Percentiles rank a stretch among this genome's conserved stretches.
Evolutionary conservation across 2,797 vertebrate species (phyloP).

Genomic region (Spinibarbus caldwelli): DNA sequence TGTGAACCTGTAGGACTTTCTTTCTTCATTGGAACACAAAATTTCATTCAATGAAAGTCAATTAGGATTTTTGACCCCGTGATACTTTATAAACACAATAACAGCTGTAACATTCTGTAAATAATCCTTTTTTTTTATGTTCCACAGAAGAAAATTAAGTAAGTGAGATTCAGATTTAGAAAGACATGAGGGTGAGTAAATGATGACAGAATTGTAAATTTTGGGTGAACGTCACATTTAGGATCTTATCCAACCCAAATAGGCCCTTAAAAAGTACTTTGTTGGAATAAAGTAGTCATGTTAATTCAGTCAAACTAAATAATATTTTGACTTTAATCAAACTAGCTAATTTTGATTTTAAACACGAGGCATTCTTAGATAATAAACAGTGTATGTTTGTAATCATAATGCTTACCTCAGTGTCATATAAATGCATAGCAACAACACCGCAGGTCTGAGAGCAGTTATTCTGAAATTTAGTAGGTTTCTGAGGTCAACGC

Average conservation of each 20-base stretch:
- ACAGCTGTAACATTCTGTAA: neutral
- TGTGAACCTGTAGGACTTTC: neutral
- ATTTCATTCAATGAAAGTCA: neutral
- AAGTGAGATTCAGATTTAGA: neutral
- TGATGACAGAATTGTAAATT: neutral
- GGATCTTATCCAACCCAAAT: neutral
- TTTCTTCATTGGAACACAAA: neutral
- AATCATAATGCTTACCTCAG: neutral
- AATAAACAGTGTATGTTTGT: slow-evolving; percentile 4
- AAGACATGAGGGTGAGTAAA: neutral
- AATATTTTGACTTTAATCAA: neutral
- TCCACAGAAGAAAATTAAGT: neutral
- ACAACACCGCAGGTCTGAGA: slow-evolving; percentile 23
- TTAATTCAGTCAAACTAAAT: neutral
- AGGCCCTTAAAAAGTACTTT: neutral
- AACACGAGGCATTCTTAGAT: neutral
- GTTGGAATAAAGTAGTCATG: neutral
- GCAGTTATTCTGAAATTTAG: neutral
- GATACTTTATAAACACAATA: neutral
- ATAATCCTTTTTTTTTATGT: neutral
- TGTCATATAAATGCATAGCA: slow-evolving; percentile 19
- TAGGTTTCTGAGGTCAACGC: neutral
- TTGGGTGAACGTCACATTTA: neutral
- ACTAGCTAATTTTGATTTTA: neutral
- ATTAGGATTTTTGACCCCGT: too few relatives aligned